A percentile compares a stretch with the other conserved stretches of the same genome.
phyloP scores from a whole-genome alignment of 2,797 vertebrate species.

The Pangasius djambal region DNA sequence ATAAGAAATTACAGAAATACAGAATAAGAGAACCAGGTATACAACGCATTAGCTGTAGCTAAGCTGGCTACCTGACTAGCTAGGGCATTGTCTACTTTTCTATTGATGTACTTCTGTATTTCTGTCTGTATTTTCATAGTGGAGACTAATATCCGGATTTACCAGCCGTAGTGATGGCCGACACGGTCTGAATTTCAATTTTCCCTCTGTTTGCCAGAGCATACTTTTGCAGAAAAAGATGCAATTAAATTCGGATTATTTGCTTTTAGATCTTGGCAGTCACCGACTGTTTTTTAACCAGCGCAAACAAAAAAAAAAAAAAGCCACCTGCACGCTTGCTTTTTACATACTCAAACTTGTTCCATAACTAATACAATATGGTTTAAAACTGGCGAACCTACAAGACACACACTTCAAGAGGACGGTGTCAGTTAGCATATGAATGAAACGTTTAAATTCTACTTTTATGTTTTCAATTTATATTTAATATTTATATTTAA shows the following conservation, averaged over 20 bases:
- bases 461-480: background rate
- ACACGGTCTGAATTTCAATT: background rate
- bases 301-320: too few species aligned
- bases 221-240: background rate
- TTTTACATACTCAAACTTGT: background rate
- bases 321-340: background rate
- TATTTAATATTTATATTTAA: background rate
- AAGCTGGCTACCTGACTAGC: background rate
- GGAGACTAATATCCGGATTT: background rate
- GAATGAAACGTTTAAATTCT: background rate
- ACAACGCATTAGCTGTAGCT: background rate
- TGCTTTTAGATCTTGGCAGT: constrained; percentile 3
- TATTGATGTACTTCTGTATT: background rate
- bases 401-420: background rate
- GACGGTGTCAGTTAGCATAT: background rate
- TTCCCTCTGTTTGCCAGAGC: background rate
- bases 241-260: background rate
- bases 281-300: background rate
- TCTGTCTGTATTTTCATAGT: background rate
- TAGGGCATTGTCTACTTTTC: background rate
- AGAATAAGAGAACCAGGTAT: background rate
- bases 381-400: background rate
- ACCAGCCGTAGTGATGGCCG: background rate
- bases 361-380: background rate
- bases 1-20: background rate